Conservation (phyloP, 2,888 invertebrate genomes). For the Hirtodrosophila confusa region DNA sequence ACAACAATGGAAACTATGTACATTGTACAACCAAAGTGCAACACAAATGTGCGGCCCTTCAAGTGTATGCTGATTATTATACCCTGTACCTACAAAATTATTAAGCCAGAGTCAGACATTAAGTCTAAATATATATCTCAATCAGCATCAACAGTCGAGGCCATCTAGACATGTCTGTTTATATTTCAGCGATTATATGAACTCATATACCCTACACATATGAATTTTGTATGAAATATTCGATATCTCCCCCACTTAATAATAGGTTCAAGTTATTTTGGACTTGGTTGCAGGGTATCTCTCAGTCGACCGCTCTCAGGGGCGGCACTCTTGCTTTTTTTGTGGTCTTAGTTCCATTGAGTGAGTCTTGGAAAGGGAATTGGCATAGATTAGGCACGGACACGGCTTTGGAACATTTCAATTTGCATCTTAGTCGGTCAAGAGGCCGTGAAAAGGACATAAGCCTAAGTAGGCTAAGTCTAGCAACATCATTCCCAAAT, state of each 20-base stretch:
- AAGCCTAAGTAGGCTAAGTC: slow-evolving; percentile 43
- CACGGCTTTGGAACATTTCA: slow-evolving; percentile 51
- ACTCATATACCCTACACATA: no score
- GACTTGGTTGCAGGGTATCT: slow-evolving; percentile 7
- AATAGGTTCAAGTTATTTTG: no score
- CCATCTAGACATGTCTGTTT: no score
- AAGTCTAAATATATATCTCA: no score
- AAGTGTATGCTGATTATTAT: slow-evolving; percentile 13
- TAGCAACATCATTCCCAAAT: slow-evolving; percentile 32
- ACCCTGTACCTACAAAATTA: slow-evolving; percentile 2
- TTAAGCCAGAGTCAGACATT: no score
- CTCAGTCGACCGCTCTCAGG: not conserved
- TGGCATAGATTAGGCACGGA: slow-evolving; percentile 56
- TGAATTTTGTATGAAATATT: no score
- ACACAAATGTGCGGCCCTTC: slow-evolving; percentile 8
- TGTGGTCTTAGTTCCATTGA: slow-evolving; percentile 23
- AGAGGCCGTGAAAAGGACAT: slow-evolving; percentile 35
- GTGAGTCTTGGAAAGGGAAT: slow-evolving; percentile 12
- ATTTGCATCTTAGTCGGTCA: slow-evolving; percentile 55
- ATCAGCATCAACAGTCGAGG: no score
- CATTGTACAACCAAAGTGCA: slow-evolving; percentile 25
- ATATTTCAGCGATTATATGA: no score
- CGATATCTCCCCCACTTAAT: no score
- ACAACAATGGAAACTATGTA: slow-evolving; percentile 13
- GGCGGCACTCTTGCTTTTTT: not conserved